Percentiles rank a stretch among this genome's conserved stretches.
Evolutionary conservation across 1,140 invertebrate species (phyloP).

Genomic region (Ips typographus): DNA sequence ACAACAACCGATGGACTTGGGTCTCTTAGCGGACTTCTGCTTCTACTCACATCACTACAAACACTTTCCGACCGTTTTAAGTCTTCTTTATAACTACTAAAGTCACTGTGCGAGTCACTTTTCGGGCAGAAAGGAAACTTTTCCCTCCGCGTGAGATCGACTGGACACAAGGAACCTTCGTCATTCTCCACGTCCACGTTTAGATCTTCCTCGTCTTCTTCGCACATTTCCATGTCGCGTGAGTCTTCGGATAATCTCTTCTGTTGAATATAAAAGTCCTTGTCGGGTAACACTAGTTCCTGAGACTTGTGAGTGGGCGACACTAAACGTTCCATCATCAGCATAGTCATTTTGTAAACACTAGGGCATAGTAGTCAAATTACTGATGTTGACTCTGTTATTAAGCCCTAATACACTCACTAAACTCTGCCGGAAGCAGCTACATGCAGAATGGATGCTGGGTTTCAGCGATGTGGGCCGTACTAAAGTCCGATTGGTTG

Average conservation of each 20-base stretch:
- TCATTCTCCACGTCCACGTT: constrained; percentile 52
- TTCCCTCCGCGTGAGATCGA: constrained; percentile 52
- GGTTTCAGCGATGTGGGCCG: constrained; percentile 24
- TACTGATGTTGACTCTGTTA: constrained; percentile 32
- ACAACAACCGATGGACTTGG: constrained; percentile 51
- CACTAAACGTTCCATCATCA: constrained; percentile 54
- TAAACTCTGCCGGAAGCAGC: constrained; percentile 45
- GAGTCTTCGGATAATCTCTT: constrained; percentile 47
- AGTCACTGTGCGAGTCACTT: constrained; percentile 44
- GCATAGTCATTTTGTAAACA: constrained; percentile 53
- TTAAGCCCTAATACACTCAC: constrained; percentile 41
- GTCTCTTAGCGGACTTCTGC: constrained; percentile 47
- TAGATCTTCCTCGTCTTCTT: constrained; percentile 50
- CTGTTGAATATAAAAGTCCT: constrained; percentile 29
- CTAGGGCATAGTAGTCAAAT: constrained; percentile 37
- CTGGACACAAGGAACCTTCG: constrained; percentile 52
- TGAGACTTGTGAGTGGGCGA: constrained; percentile 46
- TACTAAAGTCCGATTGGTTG: constrained; percentile 30
- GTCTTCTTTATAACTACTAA: constrained; percentile 40
- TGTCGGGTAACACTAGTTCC: constrained; percentile 36
- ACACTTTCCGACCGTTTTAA: constrained; percentile 51
- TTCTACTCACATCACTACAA: constrained; percentile 53
- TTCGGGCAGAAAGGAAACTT: constrained; percentile 44
- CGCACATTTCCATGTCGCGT: constrained; percentile 48
- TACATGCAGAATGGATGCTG: constrained; percentile 43